Evolutionary conservation across 2,113 vertebrate species (phyloP).

Genomic region (Saguinus imperator): DNA sequence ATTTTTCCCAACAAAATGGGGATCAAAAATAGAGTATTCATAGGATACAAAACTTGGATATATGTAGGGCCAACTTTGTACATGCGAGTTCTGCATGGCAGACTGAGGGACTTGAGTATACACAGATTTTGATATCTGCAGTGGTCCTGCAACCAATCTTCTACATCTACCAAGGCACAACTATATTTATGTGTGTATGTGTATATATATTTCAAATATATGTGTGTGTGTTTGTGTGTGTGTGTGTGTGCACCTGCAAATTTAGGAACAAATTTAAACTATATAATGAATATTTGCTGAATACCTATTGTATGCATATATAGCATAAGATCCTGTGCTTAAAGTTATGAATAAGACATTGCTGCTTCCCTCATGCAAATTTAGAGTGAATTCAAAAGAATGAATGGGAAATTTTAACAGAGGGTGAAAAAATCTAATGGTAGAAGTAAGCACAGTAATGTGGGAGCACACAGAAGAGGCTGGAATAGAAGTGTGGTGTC

Average conservation of each 20-base stretch:
- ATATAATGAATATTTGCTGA: neutral
- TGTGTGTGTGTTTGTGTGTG: neutral
- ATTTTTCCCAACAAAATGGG: neutral
- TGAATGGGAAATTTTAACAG: neutral
- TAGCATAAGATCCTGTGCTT: neutral
- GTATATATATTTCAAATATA: too few relatives aligned
- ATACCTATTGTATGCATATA: neutral
- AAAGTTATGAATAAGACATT: neutral
- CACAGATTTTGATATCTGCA: neutral
- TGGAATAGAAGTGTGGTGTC: accelerated
- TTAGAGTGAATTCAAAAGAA: neutral
- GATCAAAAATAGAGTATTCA: too few relatives aligned
- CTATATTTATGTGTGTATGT: too few relatives aligned
- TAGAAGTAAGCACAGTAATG: neutral
- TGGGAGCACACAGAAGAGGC: neutral
- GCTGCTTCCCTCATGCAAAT: neutral
- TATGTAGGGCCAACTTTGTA: too few relatives aligned
- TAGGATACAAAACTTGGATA: too few relatives aligned
- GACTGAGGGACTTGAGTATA: neutral
- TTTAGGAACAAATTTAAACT: neutral
- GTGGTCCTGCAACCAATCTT: too few relatives aligned
- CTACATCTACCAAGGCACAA: too few relatives aligned
- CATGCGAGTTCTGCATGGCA: neutral
- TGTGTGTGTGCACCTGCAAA: accelerated
- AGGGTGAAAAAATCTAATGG: accelerated